phyloP scores from a whole-genome alignment of 2,113 vertebrate genomes.

The Zingel zingel region DNA sequence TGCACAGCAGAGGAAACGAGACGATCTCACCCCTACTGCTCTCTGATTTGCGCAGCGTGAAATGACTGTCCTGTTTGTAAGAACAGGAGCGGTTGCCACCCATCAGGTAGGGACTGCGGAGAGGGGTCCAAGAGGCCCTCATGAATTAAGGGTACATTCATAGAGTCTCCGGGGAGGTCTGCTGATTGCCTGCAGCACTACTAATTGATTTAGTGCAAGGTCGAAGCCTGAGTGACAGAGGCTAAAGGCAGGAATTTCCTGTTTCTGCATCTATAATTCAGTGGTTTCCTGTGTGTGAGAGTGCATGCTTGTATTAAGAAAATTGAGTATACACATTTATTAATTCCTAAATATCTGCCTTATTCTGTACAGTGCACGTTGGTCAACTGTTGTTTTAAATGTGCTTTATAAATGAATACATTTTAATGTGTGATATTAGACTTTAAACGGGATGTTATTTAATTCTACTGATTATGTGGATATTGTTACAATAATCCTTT shows the following conservation, averaged over 20 bases:
- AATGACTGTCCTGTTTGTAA: conserved; percentile 54
- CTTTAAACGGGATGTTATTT: background rate
- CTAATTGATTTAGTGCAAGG: conserved; percentile 87
- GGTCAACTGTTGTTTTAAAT: too few relatives aligned
- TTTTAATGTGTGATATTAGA: background rate
- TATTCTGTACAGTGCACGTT: background rate
- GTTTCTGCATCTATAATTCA: conserved; percentile 87
- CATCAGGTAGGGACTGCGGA: conserved; percentile 59
- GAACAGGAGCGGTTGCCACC: conserved; percentile 59
- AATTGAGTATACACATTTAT: conserved; percentile 14
- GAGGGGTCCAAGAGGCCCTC: conserved; percentile 60
- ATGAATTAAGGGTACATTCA: conserved; percentile 73
- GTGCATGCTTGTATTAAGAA: conserved; percentile 14
- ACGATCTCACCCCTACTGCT: conserved; percentile 39
- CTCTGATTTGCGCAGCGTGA: conserved; percentile 64
- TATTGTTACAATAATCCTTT: background rate
- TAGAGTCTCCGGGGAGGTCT: conserved; percentile 63
- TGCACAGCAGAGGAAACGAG: conserved; percentile 39
- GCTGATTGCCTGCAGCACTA: conserved; percentile 77
- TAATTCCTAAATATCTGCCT: conserved; percentile 10
- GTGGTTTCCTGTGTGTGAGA: conserved; percentile 74
- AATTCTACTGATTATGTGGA: background rate
- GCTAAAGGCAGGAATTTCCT: conserved; percentile 83
- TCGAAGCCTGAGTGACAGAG: conserved; percentile 80
- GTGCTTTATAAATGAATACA: too few relatives aligned